Base-by-base conservation (phyloP, 2,797 vertebrate species). In the Synaphobranchus kaupii region DNA sequence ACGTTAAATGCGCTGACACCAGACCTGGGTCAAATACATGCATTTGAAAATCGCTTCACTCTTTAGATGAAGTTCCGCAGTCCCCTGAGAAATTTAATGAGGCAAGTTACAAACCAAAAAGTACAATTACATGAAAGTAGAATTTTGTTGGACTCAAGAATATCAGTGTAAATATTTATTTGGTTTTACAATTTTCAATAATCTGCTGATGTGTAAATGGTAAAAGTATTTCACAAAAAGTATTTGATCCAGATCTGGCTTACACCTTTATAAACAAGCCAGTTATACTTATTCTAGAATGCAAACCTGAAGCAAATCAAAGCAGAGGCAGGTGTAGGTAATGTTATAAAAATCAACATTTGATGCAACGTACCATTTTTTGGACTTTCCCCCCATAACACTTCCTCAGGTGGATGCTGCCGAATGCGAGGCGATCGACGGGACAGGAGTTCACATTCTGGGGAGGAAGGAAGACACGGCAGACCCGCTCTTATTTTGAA, bases 371-470 rank as follows among this genome's bases (percentile, higher is more conserved):
- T 85, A 99, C 99, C 95, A 97, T 96, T 95, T 97, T 97, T 89
- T 98, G 93, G 50, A 98, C 95, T 95, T 97, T 97, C 17, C 98
- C 98, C 83, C 97, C 97, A 89, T 95, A 97, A 87, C 66, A 96
- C 22, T 96, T 97, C 86, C 98, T 96, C 58, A 99, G 94, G 89
- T 96, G 97, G 87, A 99, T 98, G 89, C 89, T 96, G 73, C 95
- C 96, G 89, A 99, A 99, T 76, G 96, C 84, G 8, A 96, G 97
- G 39, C 99, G 96, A 95, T 99, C 99, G 83, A 99, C 98, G 0
- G 99, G 99, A 91, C 99, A 99, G 0, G 98, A 99, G 89, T 98
- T 99, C 58, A 97, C 98, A 90, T 99, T 99, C 99, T 99, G 93
- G 82, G 68, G 68, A 73, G 68, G 31, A 31, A 73, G 83, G 15